Conservation (phyloP, 1,140 invertebrate genomes). For the Antheraea mylitta region DNA sequence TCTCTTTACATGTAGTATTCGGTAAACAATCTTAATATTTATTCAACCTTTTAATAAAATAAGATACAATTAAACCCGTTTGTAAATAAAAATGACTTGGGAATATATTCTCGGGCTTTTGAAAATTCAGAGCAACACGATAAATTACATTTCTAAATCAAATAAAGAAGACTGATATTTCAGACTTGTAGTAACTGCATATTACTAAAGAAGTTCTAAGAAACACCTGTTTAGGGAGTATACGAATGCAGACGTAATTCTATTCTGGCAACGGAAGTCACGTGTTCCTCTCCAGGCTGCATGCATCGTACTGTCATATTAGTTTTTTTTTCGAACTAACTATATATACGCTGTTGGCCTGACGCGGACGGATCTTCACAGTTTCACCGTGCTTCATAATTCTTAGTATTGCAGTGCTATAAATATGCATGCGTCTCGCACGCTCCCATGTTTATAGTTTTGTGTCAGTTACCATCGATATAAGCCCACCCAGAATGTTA, state of each 20-base stretch:
- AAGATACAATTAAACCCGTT: too few relatives aligned
- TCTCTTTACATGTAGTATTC: too few relatives aligned
- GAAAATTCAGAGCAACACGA: too few relatives aligned
- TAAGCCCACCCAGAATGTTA: constrained; percentile 48
- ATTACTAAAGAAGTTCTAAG: constrained; percentile 1
- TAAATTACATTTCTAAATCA: too few relatives aligned
- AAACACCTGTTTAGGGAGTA: neutral
- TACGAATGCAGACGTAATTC: constrained; percentile 26
- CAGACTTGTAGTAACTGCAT: constrained; percentile 8
- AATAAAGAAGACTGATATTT: too few relatives aligned
- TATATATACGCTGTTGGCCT: too few relatives aligned
- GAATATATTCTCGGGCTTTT: too few relatives aligned
- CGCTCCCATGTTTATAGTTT: constrained; percentile 22
- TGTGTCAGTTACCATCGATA: constrained; percentile 21
- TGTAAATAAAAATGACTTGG: too few relatives aligned
- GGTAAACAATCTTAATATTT: too few relatives aligned
- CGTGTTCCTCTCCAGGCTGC: constrained; percentile 41
- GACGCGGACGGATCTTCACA: too few relatives aligned
- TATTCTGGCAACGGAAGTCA: constrained; percentile 63
- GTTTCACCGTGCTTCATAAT: constrained; percentile 19
- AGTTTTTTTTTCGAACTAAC: too few relatives aligned
- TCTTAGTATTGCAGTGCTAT: constrained; percentile 48
- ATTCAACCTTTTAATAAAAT: too few relatives aligned
- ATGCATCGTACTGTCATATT: constrained; percentile 42
- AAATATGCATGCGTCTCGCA: constrained; percentile 45